Evolutionary conservation across 2,113 vertebrate genomes (phyloP).

Genomic region (Ivindomyrus marchei): DNA sequence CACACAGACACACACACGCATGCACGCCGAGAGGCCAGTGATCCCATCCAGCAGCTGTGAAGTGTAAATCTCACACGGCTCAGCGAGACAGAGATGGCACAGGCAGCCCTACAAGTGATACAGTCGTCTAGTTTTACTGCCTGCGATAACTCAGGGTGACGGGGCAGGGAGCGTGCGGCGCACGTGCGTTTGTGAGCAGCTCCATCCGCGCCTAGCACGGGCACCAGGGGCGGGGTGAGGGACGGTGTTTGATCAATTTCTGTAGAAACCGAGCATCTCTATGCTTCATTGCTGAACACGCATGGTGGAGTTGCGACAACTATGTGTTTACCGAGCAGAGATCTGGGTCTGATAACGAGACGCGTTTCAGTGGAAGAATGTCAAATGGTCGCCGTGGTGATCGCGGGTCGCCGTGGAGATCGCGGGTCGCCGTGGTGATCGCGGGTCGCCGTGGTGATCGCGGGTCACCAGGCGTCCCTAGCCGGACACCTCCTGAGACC

Average conservation of each 20-base stretch:
- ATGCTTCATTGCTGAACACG: background rate
- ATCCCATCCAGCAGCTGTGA: slow-evolving; percentile 7
- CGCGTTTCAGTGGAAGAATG: background rate
- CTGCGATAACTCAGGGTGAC: background rate
- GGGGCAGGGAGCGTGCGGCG: background rate
- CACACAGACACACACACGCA: background rate
- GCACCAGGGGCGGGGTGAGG: background rate
- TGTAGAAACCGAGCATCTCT: background rate
- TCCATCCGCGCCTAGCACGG: background rate
- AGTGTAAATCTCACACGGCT: background rate
- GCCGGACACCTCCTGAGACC: background rate
- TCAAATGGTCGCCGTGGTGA: background rate
- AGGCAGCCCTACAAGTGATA: background rate
- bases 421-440: background rate
- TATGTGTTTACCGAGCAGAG: background rate
- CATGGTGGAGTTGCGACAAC: background rate
- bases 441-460: background rate
- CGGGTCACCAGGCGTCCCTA: background rate
- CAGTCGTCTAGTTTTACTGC: background rate
- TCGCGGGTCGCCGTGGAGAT: background rate
- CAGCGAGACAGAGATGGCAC: background rate
- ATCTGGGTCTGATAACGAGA: background rate
- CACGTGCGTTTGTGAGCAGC: background rate
- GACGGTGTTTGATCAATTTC: background rate
- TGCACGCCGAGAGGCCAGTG: background rate